Evolutionary conservation across 2,113 vertebrate species (phyloP), one percentile per base, ranked within the genome.

Genomic region (Lepus timidus): DNA sequence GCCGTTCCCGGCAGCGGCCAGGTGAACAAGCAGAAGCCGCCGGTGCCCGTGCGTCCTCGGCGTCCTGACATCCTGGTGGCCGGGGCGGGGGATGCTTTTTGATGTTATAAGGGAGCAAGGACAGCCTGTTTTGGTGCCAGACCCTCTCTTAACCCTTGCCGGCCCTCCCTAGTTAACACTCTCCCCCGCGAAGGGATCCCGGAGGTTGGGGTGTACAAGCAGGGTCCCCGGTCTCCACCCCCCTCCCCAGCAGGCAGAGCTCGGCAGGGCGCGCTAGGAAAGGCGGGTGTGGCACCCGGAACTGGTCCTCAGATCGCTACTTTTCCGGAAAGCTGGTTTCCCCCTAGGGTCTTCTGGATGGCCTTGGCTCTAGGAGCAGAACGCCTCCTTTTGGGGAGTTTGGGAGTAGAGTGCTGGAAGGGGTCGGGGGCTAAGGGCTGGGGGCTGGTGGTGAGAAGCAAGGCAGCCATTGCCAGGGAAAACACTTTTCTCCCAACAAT

Each of bases 11-110:
- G 61, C 74, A 1, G 31, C 14, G 5, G 52, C 64, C 68, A 73
- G 55, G 87, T 29, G 67, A 73, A 74, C 82, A 22, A 62, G 22
- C 86, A 52, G 65, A 90, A 16, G 49, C 87, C 9, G 29, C 19
- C 79, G 9, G 62, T 67, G 1, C 20, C 4, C 12, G 1, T 6
- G 14, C 6, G 1, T 17, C 11, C 12, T 31, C 0, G 17, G 75
- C 29, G 29, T 4, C 19, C 10, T 33, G 8, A 23, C 58, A 39
- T 64, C 58, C 23, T 36, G 36, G 19, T 58, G 55, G 39, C 23
- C 20, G 70, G 23, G 0, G 2, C 51, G 20, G 64, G 9, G 17
- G 31, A 58, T 68, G 91, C n/a, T 52, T 78, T 61, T 31, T 39
- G 61, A 70, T 23, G 20, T 6, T 31, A 44, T 29, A 33, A n/a